A percentile compares a stretch with the other conserved stretches of the same genome.
These are phyloP conservation scores for Micromesistius poutassou DNA, from an alignment of 2,797 vertebrate species.

Conservation along the genomic window DNA sequence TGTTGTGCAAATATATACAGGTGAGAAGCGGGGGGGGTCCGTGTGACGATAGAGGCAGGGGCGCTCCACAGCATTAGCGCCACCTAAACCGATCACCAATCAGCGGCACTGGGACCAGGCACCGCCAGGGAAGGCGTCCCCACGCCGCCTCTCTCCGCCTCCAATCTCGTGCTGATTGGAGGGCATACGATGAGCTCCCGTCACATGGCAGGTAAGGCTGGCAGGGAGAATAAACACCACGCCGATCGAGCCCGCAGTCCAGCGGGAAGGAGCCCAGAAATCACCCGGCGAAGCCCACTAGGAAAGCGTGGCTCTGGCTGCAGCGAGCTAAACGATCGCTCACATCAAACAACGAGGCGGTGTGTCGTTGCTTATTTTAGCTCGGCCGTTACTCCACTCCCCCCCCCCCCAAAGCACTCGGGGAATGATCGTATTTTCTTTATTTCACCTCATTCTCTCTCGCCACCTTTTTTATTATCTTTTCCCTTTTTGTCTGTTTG, in stretches of 20 bases:
- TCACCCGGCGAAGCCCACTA: neutral
- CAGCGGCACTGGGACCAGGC: constrained; percentile 37
- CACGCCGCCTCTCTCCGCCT: constrained; percentile 16
- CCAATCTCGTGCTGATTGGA: constrained; percentile 33
- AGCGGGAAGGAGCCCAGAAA: neutral
- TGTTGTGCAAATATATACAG: neutral
- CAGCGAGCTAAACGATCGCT: too few relatives aligned
- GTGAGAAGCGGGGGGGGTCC: neutral
- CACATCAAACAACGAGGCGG: constrained; percentile 11
- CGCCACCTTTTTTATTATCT: neutral
- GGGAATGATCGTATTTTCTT: neutral
- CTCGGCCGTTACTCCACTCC: neutral
- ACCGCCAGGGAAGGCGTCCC: constrained; percentile 14
- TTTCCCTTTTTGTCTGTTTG: neutral
- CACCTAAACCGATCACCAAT: constrained; percentile 41
- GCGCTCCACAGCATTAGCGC: constrained; percentile 17
- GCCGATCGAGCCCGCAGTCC: neutral
- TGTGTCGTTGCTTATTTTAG: neutral
- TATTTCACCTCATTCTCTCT: neutral
- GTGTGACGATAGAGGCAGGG: neutral
- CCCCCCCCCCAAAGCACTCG: neutral
- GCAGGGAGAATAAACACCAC: neutral
- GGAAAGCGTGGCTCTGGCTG: neutral
- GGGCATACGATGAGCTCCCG: constrained; percentile 8
- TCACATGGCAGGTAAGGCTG: neutral